Evolutionary conservation across 2,888 invertebrate species (phyloP).

Genomic region (Dioctria rufipes): DNA sequence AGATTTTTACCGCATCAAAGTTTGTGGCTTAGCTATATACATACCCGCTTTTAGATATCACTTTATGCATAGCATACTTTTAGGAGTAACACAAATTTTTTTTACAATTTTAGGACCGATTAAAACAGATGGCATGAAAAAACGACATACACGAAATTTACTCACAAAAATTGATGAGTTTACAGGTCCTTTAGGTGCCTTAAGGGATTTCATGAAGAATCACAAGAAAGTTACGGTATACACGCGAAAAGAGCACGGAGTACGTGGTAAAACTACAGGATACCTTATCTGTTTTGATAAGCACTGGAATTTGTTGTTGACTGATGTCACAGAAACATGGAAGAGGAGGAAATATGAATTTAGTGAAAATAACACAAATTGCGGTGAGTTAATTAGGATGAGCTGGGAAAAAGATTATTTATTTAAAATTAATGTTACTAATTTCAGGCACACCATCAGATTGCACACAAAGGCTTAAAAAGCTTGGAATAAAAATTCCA

Average conservation of each 20-base stretch:
- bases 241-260: constrained; percentile 79
- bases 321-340: constrained; percentile 88
- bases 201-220: constrained; percentile 73
- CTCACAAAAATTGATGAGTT: constrained; percentile 73
- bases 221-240: constrained; percentile 68
- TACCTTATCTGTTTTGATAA: constrained; percentile 91
- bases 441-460: constrained; percentile 70
- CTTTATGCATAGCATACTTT: constrained; percentile 6
- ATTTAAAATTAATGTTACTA: background rate
- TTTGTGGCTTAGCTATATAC: constrained; percentile 62
- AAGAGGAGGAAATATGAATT: constrained; percentile 73
- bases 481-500: constrained; percentile 73
- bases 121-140: constrained; percentile 60
- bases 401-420: background rate
- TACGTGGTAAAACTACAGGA: constrained; percentile 86
- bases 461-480: constrained; percentile 70
- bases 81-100: constrained; percentile 59
- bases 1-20: constrained; percentile 73
- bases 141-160: constrained; percentile 70
- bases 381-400: constrained; percentile 7
- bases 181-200: constrained; percentile 76
- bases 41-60: too few relatives aligned
- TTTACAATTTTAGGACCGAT: constrained; percentile 65
- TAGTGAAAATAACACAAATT: constrained; percentile 64
- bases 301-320: constrained; percentile 92